Evolutionary conservation across 2,888 invertebrate genomes (phyloP).

Genomic region (Acronicta aceris): DNA sequence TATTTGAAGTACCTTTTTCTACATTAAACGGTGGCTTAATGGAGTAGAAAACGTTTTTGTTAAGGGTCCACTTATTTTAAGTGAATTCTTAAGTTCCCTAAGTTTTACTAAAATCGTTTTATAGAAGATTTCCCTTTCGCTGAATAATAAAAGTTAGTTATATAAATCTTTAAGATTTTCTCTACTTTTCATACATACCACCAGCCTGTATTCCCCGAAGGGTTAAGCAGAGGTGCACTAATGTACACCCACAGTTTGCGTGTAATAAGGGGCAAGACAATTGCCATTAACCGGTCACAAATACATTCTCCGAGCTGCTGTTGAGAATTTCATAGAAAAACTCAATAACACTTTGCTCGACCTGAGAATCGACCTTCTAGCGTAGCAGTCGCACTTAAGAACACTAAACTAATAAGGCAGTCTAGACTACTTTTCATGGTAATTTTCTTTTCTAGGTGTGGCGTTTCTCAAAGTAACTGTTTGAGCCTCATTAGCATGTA

Average conservation of each 20-base stretch:
- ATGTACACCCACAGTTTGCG: no score
- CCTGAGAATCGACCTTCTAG: no score
- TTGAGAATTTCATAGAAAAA: no score
- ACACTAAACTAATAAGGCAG: no score
- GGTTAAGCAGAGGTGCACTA: no score
- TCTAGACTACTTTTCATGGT: neutral
- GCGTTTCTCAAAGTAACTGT: conserved; percentile 32
- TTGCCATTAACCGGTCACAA: no score
- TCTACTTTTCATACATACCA: conserved; percentile 7
- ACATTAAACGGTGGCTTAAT: conserved; percentile 44
- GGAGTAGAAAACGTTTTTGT: conserved; percentile 43
- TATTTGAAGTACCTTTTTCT: conserved; percentile 41
- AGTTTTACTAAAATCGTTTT: conserved; percentile 26
- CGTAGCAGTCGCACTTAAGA: no score
- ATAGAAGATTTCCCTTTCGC: conserved; percentile 29
- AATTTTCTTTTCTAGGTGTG: conserved; percentile 19
- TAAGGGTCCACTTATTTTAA: conserved; percentile 50
- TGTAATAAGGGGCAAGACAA: no score
- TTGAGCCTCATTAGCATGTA: conserved; percentile 44
- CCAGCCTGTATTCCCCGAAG: no score
- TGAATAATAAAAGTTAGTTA: conserved; percentile 18
- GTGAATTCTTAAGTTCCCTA: conserved; percentile 33
- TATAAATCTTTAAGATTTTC: conserved; percentile 11
- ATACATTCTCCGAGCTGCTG: no score
- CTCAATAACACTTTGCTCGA: no score